Evolutionary conservation across 2,113 vertebrate genomes (phyloP).

Genomic region (Heliornis fulica): DNA sequence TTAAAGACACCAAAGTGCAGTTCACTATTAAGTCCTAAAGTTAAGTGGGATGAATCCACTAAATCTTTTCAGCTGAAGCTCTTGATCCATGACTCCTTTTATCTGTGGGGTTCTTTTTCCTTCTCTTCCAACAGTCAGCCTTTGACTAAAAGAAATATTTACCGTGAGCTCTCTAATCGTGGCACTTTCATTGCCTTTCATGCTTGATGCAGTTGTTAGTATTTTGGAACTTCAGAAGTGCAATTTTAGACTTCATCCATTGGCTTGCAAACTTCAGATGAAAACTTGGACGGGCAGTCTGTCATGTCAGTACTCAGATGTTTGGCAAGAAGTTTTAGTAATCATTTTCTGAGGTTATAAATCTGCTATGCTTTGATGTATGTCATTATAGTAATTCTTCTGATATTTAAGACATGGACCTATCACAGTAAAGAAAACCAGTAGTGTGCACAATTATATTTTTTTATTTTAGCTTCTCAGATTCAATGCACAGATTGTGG

Average conservation of each 20-base stretch:
- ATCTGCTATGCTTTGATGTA: constrained; percentile 52
- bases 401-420: constrained; percentile 13
- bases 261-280: constrained; percentile 3
- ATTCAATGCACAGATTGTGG: not conserved
- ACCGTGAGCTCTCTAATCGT: not conserved
- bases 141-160: constrained; percentile 15
- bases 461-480: not conserved
- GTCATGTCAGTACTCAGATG: constrained; percentile 50
- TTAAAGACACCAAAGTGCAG: not conserved
- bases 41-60: not conserved
- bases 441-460: not conserved
- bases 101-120: not conserved
- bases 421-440: not conserved
- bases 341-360: constrained; percentile 55
- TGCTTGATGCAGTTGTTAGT: constrained; percentile 21
- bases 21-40: not conserved
- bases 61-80: not conserved
- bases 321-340: constrained; percentile 39
- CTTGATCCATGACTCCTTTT: not conserved
- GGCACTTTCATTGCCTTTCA: not conserved
- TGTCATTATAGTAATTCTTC: constrained; percentile 12
- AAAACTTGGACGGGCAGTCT: constrained; percentile 43
- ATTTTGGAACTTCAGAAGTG: constrained; percentile 23
- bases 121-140: not conserved
- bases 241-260: constrained; percentile 36